phyloP scores from a whole-genome alignment of 1,140 invertebrate genomes.

The Formica exsecta region DNA sequence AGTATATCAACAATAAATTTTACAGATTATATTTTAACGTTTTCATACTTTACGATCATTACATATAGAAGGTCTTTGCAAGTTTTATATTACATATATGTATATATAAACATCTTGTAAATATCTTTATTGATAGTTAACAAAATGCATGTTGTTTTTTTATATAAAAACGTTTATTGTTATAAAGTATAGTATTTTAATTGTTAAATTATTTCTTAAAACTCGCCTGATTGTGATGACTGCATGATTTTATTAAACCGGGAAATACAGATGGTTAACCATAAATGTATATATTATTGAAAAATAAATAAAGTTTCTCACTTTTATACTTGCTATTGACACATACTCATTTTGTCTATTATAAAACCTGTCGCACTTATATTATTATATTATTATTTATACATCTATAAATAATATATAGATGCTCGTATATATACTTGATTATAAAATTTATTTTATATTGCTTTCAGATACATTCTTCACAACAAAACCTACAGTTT shows the following conservation, averaged over 20 bases:
- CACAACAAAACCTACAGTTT: constrained; percentile 43
- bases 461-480: constrained; percentile 72
- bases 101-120: constrained; percentile 47
- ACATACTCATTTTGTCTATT: constrained; percentile 29
- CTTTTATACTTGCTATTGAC: constrained; percentile 63
- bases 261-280: constrained; percentile 29
- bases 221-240: constrained; percentile 51
- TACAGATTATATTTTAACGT: constrained; percentile 16
- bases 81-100: constrained; percentile 55
- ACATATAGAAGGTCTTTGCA: constrained; percentile 16
- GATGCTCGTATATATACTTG: not conserved
- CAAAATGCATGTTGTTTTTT: constrained; percentile 20
- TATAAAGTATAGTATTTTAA: constrained; percentile 26
- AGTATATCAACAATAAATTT: constrained; percentile 39
- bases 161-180: constrained; percentile 34
- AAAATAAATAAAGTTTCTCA: constrained; percentile 74
- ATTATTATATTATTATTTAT: not conserved
- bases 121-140: constrained; percentile 53
- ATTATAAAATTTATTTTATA: constrained; percentile 63
- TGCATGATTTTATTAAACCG: constrained; percentile 37
- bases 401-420: not conserved
- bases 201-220: constrained; percentile 47
- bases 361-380: constrained; percentile 39
- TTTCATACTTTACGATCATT: not conserved
- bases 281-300: constrained; percentile 69